Evolutionary conservation across 2,888 invertebrate genomes (phyloP).

Genomic region (Pseudanteris insignis): DNA sequence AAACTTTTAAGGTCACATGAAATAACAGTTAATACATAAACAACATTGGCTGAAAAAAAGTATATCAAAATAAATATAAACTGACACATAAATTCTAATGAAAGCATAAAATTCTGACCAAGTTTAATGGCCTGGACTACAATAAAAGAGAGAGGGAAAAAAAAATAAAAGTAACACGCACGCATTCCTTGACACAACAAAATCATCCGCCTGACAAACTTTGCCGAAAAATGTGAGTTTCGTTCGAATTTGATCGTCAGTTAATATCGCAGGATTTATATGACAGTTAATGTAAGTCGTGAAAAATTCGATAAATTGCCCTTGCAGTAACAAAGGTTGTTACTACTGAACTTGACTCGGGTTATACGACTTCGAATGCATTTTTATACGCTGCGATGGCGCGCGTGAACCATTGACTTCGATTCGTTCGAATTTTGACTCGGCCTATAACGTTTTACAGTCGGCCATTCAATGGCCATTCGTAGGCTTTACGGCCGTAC

Average conservation of each 20-base stretch:
- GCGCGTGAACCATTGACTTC: conserved; percentile 31
- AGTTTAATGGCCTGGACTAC: too few species aligned
- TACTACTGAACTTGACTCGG: conserved; percentile 42
- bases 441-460: conserved; percentile 38
- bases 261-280: conserved; percentile 40
- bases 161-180: too few species aligned
- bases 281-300: conserved; percentile 33
- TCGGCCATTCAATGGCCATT: conserved; percentile 27
- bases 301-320: conserved; percentile 33
- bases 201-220: conserved; percentile 29
- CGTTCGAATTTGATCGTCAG: conserved; percentile 37
- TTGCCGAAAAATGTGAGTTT: conserved; percentile 35
- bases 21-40: too few species aligned
- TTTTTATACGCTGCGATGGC: conserved; percentile 29
- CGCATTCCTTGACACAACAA: too few species aligned
- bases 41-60: too few species aligned
- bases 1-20: too few species aligned
- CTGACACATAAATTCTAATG: too few species aligned
- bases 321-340: conserved; percentile 33
- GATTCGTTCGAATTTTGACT: conserved; percentile 44
- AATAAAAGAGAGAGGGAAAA: too few species aligned
- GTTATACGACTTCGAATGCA: conserved; percentile 25
- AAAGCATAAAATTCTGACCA: too few species aligned
- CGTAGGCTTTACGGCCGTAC: conserved; percentile 28
- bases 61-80: too few species aligned